These are phyloP conservation scores for Phoenoteleia sp. DNA, from an alignment of 2,888 invertebrate species.

Conservation along the genomic window DNA sequence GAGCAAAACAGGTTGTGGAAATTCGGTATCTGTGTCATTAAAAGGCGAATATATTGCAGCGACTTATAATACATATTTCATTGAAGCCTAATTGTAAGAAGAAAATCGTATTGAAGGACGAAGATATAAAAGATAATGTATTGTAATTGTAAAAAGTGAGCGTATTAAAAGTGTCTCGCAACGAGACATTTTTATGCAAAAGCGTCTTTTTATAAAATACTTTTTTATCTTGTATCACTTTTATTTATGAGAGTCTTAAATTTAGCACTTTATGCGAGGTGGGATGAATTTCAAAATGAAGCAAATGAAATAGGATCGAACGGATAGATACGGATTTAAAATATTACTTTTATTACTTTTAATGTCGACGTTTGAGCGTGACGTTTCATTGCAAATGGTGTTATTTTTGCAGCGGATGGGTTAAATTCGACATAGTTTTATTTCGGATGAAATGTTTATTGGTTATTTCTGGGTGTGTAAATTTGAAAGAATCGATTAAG, in stretches of 20 bases:
- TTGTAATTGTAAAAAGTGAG: neutral
- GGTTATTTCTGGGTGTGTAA: no score
- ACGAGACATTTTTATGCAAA: neutral
- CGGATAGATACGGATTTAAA: neutral
- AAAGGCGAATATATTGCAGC: conserved; percentile 34
- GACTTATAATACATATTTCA: conserved; percentile 25
- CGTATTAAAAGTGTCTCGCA: neutral
- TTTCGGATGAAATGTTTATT: no score
- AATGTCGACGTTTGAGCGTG: no score
- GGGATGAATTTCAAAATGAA: neutral
- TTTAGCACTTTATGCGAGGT: neutral
- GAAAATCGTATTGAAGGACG: conserved; percentile 15
- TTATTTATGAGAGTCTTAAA: neutral
- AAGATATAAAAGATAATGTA: conserved; percentile 6
- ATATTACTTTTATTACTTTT: neutral
- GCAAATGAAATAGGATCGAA: neutral
- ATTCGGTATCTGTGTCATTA: conserved; percentile 40
- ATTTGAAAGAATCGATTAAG: no score
- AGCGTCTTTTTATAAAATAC: neutral
- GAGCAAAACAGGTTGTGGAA: conserved; percentile 38
- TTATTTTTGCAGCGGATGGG: no score
- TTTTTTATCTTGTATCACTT: neutral
- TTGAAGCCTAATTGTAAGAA: conserved; percentile 27
- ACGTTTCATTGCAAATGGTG: no score
- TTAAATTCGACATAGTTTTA: no score